These are phyloP conservation scores for Dynastes hyllus DNA, from an alignment of 2,888 invertebrate species.

Conservation along the genomic window DNA sequence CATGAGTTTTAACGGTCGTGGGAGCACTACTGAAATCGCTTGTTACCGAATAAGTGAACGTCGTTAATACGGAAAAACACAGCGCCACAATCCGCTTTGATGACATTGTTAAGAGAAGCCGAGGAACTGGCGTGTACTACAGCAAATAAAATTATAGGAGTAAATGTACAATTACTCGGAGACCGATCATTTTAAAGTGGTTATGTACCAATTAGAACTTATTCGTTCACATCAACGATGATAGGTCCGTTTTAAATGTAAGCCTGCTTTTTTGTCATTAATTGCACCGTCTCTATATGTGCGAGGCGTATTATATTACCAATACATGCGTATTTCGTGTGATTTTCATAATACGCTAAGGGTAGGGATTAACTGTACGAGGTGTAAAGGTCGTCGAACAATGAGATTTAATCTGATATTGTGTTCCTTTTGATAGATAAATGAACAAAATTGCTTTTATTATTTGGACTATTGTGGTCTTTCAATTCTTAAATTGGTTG, in stretches of 20 bases:
- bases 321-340: slow-evolving; percentile 26
- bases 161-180: slow-evolving; percentile 40
- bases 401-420: slow-evolving; percentile 36
- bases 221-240: slow-evolving; percentile 33
- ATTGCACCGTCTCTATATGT: slow-evolving; percentile 13
- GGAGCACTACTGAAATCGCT: slow-evolving; percentile 80
- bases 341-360: slow-evolving; percentile 14
- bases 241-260: slow-evolving; percentile 40
- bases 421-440: slow-evolving; percentile 29
- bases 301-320: slow-evolving; percentile 7
- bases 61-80: slow-evolving; percentile 39
- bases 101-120: slow-evolving; percentile 41
- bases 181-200: slow-evolving; percentile 48
- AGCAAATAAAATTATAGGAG: slow-evolving; percentile 44
- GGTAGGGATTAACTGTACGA: slow-evolving; percentile 28
- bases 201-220: slow-evolving; percentile 45
- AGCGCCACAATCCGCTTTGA: slow-evolving; percentile 40
- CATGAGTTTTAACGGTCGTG: slow-evolving; percentile 83
- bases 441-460: slow-evolving; percentile 36
- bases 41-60: slow-evolving; percentile 27
- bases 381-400: slow-evolving; percentile 37
- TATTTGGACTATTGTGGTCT: slow-evolving; percentile 22
- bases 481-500: slow-evolving; percentile 27
- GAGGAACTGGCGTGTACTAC: slow-evolving; percentile 31
- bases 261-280: slow-evolving; percentile 42